A percentile compares a stretch with the other conserved stretches of the same genome.
phyloP scores from a whole-genome alignment of 2,113 vertebrate genomes.

The Lamprotornis superbus region DNA sequence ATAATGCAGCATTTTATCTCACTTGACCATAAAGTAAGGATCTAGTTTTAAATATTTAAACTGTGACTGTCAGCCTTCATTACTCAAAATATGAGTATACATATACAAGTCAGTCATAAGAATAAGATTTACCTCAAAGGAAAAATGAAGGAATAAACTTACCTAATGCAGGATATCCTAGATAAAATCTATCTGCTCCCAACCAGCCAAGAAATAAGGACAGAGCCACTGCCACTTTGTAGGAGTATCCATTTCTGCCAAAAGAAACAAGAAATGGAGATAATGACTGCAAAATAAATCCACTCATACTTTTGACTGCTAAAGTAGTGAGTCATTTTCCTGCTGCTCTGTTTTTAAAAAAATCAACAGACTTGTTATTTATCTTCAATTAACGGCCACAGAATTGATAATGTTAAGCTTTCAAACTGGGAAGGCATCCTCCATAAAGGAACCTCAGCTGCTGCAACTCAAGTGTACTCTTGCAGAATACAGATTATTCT shows the following conservation, averaged over 20 bases:
- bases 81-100: background rate
- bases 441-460: constrained; percentile 48
- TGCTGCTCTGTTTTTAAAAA: background rate
- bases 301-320: constrained; percentile 18
- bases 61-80: background rate
- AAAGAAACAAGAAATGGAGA: constrained; percentile 33
- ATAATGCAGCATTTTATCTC: constrained; percentile 1
- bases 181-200: constrained; percentile 96
- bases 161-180: constrained; percentile 97
- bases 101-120: background rate
- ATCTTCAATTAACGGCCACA: background rate
- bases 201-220: constrained; percentile 98
- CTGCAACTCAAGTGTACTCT: background rate
- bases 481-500: constrained; percentile 36
- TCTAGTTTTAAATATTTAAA: background rate
- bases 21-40: background rate
- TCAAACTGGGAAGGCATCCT: constrained; percentile 5
- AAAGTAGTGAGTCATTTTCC: constrained; percentile 37
- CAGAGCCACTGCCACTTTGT: constrained; percentile 94
- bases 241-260: constrained; percentile 92
- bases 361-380: constrained; percentile 21
- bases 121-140: background rate
- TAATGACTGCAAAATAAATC: constrained; percentile 23
- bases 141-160: constrained; percentile 55
- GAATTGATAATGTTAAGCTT: constrained; percentile 32